Evolutionary conservation across 2,797 vertebrate species (phyloP), one percentile per base, ranked within the genome.

Genomic region (Channallabes apus): DNA sequence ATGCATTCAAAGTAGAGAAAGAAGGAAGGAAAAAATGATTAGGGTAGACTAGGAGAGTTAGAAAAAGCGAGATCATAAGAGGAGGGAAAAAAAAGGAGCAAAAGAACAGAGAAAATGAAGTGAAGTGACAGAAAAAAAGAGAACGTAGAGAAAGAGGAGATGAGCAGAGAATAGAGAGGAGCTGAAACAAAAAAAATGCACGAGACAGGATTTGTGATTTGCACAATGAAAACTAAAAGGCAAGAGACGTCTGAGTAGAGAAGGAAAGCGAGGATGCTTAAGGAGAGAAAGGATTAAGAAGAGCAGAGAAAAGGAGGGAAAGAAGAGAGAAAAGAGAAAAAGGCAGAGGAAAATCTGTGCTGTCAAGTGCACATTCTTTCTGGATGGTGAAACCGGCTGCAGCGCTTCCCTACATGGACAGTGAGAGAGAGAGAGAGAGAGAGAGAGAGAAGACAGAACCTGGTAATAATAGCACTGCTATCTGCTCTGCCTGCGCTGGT

Each of bases 361-460:
- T 84, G 87, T 87, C 78, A 80, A 88, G 82, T 68, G 78, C 82
- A 80, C 92, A 94, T 93, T 94, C 93, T 90, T 92, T 87, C 62
- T 84, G 87, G 89, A 83, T 91, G 91, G 89, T 90, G 89, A 89
- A 81, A 68, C 88, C 88, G 90, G 90, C 61, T 62, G 8, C 91
- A 93, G 86, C 89, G 88, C 92, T 93, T 94, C 94, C 94, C 90
- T 94, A 95, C 91, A 95, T 94, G 82, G 64, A 77, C 6, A 69
- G 67, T 46, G 81, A 59, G 15, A 14, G 83, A 84, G 27, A 85
- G 90, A n/a, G 14, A n/a, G 82, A 88, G 46, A 67, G 64, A 32
- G 64, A 32, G 18, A 62, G 85, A 86, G 73, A 86, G 56, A 86
- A 82, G 80, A 88, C 73, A 80, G 69, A 79, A 38, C 6, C 78